These are phyloP conservation scores for Pseudorhiza aurosa DNA, from an alignment of 30 jellyfish, hydroid and myxozoan species.

Conservation along the genomic window DNA sequence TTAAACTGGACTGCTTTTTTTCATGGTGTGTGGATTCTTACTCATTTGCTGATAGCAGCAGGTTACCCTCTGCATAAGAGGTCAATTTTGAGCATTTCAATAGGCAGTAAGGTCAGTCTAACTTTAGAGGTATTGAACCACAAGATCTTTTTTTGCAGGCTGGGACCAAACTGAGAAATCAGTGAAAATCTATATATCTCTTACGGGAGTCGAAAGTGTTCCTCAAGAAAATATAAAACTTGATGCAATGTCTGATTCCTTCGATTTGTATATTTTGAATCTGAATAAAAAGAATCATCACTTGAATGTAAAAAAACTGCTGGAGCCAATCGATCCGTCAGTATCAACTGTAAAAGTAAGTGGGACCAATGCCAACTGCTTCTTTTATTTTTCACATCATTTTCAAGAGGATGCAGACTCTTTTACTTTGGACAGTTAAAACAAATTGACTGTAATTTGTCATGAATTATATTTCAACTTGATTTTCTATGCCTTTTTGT, in stretches of 20 bases:
- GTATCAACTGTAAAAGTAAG: constrained; percentile 77
- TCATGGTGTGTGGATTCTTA: no score
- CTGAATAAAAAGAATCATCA: constrained; percentile 71
- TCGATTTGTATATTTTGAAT: constrained; percentile 60
- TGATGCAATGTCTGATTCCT: constrained; percentile 55
- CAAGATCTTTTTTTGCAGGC: constrained; percentile 56
- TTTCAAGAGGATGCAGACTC: no score
- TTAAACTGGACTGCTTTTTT: not conserved
- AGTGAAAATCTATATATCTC: constrained; percentile 76
- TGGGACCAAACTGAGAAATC: constrained; percentile 81
- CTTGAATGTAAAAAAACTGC: constrained; percentile 52
- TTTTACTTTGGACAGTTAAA: no score
- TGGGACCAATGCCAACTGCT: no score
- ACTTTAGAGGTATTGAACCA: not conserved
- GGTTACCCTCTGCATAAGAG: no score
- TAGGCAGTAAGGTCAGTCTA: no score
- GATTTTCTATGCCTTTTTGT: no score
- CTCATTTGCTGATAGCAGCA: no score
- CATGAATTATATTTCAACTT: no score
- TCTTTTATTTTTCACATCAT: no score
- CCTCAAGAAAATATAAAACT: constrained; percentile 73
- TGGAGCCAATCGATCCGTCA: constrained; percentile 75
- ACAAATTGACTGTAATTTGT: no score
- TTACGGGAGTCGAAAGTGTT: constrained; percentile 63
- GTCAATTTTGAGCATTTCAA: no score